These are phyloP conservation scores for Torymus auratus DNA, from an alignment of 2,888 invertebrate genomes.

Conservation along the genomic window DNA sequence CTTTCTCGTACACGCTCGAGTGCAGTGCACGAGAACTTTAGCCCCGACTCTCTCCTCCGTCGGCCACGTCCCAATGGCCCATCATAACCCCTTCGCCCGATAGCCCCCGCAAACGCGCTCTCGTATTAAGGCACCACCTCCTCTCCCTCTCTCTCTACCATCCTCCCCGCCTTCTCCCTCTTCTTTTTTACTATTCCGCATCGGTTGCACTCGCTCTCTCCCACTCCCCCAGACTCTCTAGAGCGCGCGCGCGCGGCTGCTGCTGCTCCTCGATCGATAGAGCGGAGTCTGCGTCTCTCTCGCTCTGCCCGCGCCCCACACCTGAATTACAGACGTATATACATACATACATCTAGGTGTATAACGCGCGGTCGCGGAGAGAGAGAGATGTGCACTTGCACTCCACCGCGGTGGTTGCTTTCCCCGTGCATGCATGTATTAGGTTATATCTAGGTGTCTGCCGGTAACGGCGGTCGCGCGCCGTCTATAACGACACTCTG, in stretches of 20 bases:
- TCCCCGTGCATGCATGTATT: too few species aligned
- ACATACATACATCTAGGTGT: not conserved
- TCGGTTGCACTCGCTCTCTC: not conserved
- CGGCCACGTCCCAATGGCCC: too few species aligned
- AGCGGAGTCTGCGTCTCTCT: constrained; percentile 75
- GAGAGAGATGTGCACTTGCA: constrained; percentile 6
- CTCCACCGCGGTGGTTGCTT: too few species aligned
- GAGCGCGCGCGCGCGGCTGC: constrained; percentile 19
- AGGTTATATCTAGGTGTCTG: too few species aligned
- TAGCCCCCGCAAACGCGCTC: not conserved
- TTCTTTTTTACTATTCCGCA: constrained; percentile 6
- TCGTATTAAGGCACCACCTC: not conserved
- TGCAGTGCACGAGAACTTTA: too few species aligned
- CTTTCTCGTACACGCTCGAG: not conserved
- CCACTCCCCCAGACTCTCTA: not conserved
- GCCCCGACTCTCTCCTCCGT: too few species aligned
- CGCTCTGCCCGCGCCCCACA: constrained; percentile 37
- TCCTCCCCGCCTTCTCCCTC: not conserved
- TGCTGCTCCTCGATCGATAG: constrained; percentile 71
- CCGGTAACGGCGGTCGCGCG: too few species aligned
- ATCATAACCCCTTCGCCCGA: not conserved
- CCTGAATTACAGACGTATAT: constrained; percentile 15
- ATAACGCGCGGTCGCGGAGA: not conserved
- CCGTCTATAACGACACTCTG: too few species aligned
- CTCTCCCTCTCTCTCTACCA: too few species aligned